Evolutionary conservation across 2,797 vertebrate species (phyloP).

Genomic region (Gymnothorax reevesii): DNA sequence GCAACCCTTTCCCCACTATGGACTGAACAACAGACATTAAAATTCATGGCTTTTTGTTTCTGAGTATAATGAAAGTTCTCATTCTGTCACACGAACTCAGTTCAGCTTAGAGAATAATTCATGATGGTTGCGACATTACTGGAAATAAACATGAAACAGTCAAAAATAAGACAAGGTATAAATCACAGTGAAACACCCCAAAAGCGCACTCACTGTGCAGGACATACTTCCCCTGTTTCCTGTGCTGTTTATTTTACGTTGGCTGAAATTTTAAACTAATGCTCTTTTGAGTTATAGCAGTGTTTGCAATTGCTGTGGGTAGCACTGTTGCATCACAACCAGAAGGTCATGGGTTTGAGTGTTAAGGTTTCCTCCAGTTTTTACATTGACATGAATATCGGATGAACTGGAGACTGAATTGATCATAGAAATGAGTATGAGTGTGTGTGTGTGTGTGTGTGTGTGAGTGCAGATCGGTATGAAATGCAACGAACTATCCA

Average conservation of each 20-base stretch:
- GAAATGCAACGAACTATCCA: too few species aligned
- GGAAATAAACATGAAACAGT: constrained; percentile 23
- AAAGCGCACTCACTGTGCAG: neutral
- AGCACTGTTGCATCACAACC: neutral
- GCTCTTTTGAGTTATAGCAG: neutral
- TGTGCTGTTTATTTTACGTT: neutral
- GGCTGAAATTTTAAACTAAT: neutral
- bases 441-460: too few species aligned
- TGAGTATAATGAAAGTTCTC: constrained; percentile 20
- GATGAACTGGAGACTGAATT: too few species aligned
- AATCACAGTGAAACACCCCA: constrained; percentile 15
- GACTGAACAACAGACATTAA: neutral
- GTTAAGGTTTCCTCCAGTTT: too few species aligned
- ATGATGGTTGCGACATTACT: constrained; percentile 9
- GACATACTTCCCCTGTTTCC: neutral
- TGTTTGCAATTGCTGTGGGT: neutral
- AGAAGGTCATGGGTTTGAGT: too few species aligned
- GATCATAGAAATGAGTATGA: too few species aligned
- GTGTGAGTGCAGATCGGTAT: too few species aligned
- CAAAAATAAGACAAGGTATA: constrained; percentile 15
- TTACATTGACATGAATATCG: too few species aligned
- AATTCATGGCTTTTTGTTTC: constrained; percentile 5
- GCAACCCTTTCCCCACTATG: neutral
- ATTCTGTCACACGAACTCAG: constrained; percentile 15
- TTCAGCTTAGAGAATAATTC: constrained; percentile 22